Conservation (phyloP, 2,888 invertebrate species). For the Orgyia antiqua region DNA sequence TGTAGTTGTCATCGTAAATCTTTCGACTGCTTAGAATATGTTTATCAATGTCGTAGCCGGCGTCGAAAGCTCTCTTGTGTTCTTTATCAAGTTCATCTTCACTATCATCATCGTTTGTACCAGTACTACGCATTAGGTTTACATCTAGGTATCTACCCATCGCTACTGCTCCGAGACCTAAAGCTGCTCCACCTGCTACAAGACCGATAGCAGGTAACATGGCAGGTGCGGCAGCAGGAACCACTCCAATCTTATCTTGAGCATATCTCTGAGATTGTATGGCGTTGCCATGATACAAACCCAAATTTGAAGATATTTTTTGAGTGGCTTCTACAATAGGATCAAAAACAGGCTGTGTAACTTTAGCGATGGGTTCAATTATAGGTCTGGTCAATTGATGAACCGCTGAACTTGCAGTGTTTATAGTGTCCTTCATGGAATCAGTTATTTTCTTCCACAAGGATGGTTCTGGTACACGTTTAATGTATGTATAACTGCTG, state of each 20-base stretch:
- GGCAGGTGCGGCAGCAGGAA: constrained; percentile 76
- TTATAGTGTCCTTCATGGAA: constrained; percentile 84
- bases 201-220: constrained; percentile 86
- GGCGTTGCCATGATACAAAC: constrained; percentile 74
- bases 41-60: constrained; percentile 61
- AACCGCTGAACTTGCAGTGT: constrained; percentile 83
- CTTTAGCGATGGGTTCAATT: constrained; percentile 77
- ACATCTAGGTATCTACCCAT: constrained; percentile 84
- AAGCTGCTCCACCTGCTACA: constrained; percentile 89
- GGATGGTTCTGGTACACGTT: constrained; percentile 79
- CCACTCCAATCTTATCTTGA: constrained; percentile 82
- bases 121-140: constrained; percentile 79
- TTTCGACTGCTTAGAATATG: constrained; percentile 62
- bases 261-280: constrained; percentile 66
- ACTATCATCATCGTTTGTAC: constrained; percentile 52
- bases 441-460: constrained; percentile 86
- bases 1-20: constrained; percentile 69
- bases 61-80: constrained; percentile 74
- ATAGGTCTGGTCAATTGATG: constrained; percentile 81
- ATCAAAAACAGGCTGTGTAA: constrained; percentile 82
- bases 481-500: constrained; percentile 79
- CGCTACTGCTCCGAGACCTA: constrained; percentile 89
- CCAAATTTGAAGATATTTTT: constrained; percentile 87
- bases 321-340: constrained; percentile 88
- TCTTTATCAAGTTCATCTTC: constrained; percentile 70